Base-by-base conservation (phyloP, 2,113 vertebrate genomes). In the Nycticebus coucang region DNA sequence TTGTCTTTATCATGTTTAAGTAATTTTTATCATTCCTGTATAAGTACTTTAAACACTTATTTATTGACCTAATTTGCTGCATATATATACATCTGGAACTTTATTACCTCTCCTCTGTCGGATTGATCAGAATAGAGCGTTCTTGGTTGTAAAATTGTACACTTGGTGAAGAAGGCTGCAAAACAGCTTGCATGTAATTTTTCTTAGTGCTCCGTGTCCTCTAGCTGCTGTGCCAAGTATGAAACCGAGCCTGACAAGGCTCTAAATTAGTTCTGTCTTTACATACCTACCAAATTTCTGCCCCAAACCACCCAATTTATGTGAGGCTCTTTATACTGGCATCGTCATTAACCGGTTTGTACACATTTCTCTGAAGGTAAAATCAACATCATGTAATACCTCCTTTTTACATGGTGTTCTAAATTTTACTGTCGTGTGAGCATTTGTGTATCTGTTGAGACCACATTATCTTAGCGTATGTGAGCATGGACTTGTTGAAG, bases 61-160 rank as follows among this genome's bases (percentile, higher is more conserved):
- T 95, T 87, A 74, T 79, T 74, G 79, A 69, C 57, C 15, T 91
- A 19, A 50, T 87, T 89, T 95, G 35, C 83, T 91, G 55, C 71
- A 26, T 87, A 4, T 1, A n/a, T 78, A 7, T 91, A n/a, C 64
- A 13, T 50, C 57, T 77, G 78, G 45, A 15, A 9, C 45, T 74
- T 83, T 26, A 37, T 60, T 64, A 68, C 7, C 64, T 68, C 22
- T 62, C 12, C 26, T 85, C 7, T 74, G 3, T 15, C 60, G 33
- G 57, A 30, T 78, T 50, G n/a, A 21, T 88, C 7, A 50, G n/a
- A 62, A 22, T 30, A 37, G 33, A 30, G 18, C 84, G 24, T 59
- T 84, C 64, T 88, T 96, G 37, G 41, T 78, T 26, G n/a, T 86
- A 4, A 68, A 72, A 55, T 28, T 53, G 18, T 64, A 21, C 77